Percentiles rank a stretch among this genome's conserved stretches.
Conservation (phyloP, 2,113 vertebrate genomes). For the Calonectris borealis region DNA sequence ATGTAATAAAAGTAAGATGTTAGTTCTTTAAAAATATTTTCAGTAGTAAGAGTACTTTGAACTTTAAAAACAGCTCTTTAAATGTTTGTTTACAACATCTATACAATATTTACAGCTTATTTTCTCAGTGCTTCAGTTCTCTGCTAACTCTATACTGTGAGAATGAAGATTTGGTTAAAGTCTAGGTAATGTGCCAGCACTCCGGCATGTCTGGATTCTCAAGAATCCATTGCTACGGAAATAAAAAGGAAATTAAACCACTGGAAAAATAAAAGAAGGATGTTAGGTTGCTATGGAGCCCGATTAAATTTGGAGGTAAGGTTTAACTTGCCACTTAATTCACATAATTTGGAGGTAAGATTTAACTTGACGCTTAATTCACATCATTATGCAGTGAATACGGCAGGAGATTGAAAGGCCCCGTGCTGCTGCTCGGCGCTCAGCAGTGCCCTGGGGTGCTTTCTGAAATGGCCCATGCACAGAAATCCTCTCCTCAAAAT, state of each 20-base stretch:
- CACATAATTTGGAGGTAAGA: background rate
- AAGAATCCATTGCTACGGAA: constrained; percentile 50
- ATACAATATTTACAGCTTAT: background rate
- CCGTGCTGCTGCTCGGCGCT: fast-evolving
- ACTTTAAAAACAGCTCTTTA: background rate
- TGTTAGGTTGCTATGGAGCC: constrained; percentile 7
- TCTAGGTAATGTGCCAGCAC: constrained; percentile 2
- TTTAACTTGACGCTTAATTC: background rate
- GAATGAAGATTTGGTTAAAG: background rate
- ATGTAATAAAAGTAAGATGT: background rate
- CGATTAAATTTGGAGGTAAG: background rate
- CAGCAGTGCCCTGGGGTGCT: background rate
- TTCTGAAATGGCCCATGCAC: background rate
- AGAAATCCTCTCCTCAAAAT: background rate
- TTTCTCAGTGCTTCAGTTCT: background rate
- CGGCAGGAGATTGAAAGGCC: background rate
- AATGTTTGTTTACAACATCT: background rate
- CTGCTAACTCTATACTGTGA: background rate
- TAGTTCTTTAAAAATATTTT: background rate
- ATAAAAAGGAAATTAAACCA: constrained; percentile 62
- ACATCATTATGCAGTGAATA: background rate
- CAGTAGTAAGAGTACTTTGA: background rate
- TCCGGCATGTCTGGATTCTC: constrained; percentile 51
- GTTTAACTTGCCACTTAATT: background rate
- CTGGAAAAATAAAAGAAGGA: constrained; percentile 8